A percentile compares a stretch with the other conserved stretches of the same genome.
phyloP scores from a whole-genome alignment of 1,140 invertebrate genomes.

The Caenorhabditis latens region DNA sequence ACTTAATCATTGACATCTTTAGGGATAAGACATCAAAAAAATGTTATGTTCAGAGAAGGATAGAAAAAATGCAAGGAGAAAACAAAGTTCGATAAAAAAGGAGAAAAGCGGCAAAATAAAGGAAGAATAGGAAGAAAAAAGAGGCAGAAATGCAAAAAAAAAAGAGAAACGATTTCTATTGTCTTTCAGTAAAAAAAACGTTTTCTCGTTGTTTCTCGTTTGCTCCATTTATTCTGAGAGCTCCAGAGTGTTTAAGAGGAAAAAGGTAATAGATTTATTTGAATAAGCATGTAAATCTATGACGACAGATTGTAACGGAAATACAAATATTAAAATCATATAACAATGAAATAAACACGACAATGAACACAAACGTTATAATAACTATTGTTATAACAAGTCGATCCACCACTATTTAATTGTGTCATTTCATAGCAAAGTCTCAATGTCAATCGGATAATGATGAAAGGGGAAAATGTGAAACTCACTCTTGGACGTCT shows the following conservation, averaged over 20 bases:
- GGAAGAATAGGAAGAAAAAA: constrained; percentile 1
- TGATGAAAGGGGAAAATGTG: neutral
- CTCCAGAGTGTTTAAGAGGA: neutral
- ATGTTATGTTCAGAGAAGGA: too few relatives aligned
- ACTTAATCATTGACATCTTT: too few relatives aligned
- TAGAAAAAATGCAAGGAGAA: too few relatives aligned
- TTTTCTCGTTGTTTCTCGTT: neutral
- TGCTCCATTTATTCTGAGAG: neutral
- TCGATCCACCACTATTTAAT: constrained; percentile 4
- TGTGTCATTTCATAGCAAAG: neutral
- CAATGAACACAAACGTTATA: constrained; percentile 32
- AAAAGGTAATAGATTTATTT: neutral
- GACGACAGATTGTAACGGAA: neutral
- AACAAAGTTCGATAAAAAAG: neutral
- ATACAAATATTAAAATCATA: constrained; percentile 31
- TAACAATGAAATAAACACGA: constrained; percentile 3
- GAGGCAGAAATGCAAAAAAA: neutral
- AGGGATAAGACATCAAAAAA: too few relatives aligned
- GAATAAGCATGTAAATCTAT: neutral
- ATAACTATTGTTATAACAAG: constrained; percentile 41
- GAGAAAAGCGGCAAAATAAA: neutral
- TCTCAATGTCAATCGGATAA: too few relatives aligned
- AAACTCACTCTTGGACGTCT: too few relatives aligned
- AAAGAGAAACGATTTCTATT: constrained; percentile 36
- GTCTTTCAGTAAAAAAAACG: constrained; percentile 35